Percentiles rank a stretch among this genome's conserved stretches.
These are phyloP conservation scores for Spialia ferax DNA, from an alignment of 2,888 invertebrate genomes.

Conservation along the genomic window DNA sequence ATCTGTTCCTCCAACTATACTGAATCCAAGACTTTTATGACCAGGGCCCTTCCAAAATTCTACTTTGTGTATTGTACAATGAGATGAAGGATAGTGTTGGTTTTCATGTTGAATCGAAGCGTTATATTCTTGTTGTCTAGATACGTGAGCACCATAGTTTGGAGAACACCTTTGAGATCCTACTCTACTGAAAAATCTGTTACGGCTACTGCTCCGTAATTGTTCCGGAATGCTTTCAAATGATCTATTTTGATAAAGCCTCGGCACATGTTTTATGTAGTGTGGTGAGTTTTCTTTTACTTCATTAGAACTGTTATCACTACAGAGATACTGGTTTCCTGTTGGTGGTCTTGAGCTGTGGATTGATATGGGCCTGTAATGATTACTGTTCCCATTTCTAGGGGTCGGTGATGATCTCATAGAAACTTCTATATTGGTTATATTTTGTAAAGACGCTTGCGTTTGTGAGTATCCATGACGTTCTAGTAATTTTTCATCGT, in stretches of 20 bases:
- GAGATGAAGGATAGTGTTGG: slow-evolving; percentile 63
- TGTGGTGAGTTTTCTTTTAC: slow-evolving; percentile 77
- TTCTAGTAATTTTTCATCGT: slow-evolving; percentile 82
- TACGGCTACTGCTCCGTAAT: slow-evolving; percentile 72
- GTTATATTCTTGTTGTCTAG: slow-evolving; percentile 70
- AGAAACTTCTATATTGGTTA: slow-evolving; percentile 82
- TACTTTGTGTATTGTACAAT: slow-evolving; percentile 74
- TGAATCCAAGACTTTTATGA: slow-evolving; percentile 95
- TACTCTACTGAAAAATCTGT: slow-evolving; percentile 77
- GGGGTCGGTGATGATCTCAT: slow-evolving; percentile 70
- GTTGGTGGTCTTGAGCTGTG: slow-evolving; percentile 70
- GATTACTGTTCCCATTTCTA: slow-evolving; percentile 62
- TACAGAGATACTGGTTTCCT: slow-evolving; percentile 60
- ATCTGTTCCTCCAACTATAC: slow-evolving; percentile 96
- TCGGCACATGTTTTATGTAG: slow-evolving; percentile 76
- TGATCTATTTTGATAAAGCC: slow-evolving; percentile 79
- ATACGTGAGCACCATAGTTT: slow-evolving; percentile 63
- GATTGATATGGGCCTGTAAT: slow-evolving; percentile 80
- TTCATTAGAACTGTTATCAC: slow-evolving; percentile 72
- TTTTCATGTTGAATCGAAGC: slow-evolving; percentile 58
- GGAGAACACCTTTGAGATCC: slow-evolving; percentile 77
- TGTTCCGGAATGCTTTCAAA: slow-evolving; percentile 83
- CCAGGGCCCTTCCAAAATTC: slow-evolving; percentile 94
- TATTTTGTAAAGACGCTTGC: slow-evolving; percentile 78
- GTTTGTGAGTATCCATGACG: slow-evolving; percentile 69